Conservation (phyloP, 2,113 vertebrate species). For the Glaucidium brasilianum region DNA sequence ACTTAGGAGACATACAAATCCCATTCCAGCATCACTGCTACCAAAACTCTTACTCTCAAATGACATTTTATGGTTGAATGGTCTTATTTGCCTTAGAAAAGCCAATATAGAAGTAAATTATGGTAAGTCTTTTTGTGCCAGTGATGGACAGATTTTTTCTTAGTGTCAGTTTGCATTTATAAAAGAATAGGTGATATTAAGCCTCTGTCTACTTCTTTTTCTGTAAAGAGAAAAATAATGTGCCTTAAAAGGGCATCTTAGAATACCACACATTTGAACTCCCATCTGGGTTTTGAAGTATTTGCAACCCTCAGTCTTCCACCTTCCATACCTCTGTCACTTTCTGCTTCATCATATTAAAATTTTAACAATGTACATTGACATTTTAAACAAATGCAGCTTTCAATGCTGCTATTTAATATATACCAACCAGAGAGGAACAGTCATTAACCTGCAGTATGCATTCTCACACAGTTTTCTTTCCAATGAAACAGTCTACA, state of each 20-base stretch:
- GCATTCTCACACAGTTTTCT: neutral
- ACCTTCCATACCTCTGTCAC: neutral
- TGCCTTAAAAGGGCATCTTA: neutral
- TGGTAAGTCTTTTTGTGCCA: neutral
- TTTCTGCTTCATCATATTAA: neutral
- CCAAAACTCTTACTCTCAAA: neutral
- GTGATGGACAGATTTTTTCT: neutral
- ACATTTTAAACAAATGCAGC: neutral
- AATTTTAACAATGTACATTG: slow-evolving; percentile 16
- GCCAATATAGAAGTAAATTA: neutral
- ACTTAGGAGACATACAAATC: neutral
- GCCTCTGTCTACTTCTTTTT: neutral
- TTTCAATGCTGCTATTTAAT: neutral
- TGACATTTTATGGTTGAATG: neutral
- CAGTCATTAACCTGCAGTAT: neutral
- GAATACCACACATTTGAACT: neutral
- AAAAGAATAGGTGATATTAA: neutral
- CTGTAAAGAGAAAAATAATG: neutral
- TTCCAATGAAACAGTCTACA: neutral
- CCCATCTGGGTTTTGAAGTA: neutral
- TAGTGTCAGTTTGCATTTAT: neutral
- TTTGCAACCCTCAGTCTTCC: neutral
- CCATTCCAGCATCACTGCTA: neutral
- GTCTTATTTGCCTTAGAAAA: neutral
- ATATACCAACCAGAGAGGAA: neutral